Percentiles rank a stretch among this genome's conserved stretches.
Evolutionary conservation across 2,888 invertebrate genomes (phyloP).

Genomic region (Nyleta sp.): DNA sequence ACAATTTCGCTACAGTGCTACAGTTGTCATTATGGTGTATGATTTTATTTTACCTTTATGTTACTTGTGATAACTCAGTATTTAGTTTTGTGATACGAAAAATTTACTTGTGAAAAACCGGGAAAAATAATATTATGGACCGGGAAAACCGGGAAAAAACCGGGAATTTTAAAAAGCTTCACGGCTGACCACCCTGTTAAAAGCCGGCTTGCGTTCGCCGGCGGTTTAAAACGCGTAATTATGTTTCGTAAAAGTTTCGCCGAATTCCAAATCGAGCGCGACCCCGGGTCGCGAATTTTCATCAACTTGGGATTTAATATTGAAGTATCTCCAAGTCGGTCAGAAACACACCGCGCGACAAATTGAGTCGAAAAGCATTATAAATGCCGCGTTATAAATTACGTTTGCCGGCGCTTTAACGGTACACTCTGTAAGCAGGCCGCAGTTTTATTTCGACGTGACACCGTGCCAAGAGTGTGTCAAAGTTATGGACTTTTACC

Average conservation of each 20-base stretch:
- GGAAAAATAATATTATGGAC: too few species aligned
- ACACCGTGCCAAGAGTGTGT: constrained; percentile 49
- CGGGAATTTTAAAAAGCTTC: too few species aligned
- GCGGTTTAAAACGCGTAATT: constrained; percentile 14
- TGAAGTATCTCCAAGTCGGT: constrained; percentile 28
- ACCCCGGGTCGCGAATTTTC: constrained; percentile 20
- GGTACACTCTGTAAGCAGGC: constrained; percentile 28
- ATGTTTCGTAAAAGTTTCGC: constrained; percentile 22
- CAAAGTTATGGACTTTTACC: constrained; percentile 51
- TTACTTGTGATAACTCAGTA: too few species aligned
- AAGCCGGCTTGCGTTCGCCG: constrained; percentile 2
- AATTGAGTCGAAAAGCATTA: constrained; percentile 37
- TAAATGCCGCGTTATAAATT: constrained; percentile 43
- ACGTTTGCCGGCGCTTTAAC: constrained; percentile 30
- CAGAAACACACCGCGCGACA: constrained; percentile 26
- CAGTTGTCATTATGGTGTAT: too few species aligned
- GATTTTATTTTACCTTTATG: too few species aligned
- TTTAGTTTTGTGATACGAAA: too few species aligned
- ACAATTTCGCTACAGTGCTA: neutral
- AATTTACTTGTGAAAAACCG: too few species aligned
- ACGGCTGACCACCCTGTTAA: neutral
- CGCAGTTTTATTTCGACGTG: constrained; percentile 42
- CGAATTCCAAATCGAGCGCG: constrained; percentile 2
- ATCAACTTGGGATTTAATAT: constrained; percentile 17
- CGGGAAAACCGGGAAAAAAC: too few species aligned